Conservation (phyloP, 2,113 vertebrate genomes). For the Ctenomys sociabilis region DNA sequence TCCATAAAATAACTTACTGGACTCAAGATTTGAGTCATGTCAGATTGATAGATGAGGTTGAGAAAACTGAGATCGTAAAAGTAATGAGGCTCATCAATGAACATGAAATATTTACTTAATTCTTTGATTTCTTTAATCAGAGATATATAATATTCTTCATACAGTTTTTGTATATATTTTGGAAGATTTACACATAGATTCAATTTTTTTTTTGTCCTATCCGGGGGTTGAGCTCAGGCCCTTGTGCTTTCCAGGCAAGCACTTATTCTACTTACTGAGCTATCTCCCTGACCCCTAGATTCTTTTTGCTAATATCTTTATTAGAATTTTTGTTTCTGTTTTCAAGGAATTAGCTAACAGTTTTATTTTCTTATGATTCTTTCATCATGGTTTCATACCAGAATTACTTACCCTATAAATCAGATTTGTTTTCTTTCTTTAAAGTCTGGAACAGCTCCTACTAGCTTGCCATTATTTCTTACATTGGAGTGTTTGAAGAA, state of each 20-base stretch:
- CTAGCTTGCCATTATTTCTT: background rate
- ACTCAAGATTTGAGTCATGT: background rate
- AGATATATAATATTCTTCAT: background rate
- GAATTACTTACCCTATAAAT: background rate
- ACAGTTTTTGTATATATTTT: background rate
- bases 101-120: background rate
- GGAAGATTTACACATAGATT: background rate
- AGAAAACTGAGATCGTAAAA: background rate
- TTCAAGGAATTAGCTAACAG: background rate
- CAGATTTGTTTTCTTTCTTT: background rate
- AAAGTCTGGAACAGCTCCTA: background rate
- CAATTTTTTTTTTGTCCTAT: too few species aligned
- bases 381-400: background rate
- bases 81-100: background rate
- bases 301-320: constrained; percentile 16
- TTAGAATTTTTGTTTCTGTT: background rate
- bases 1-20: background rate
- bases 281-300: too few species aligned
- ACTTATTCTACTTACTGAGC: too few species aligned
- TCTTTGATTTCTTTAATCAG: background rate
- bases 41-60: background rate
- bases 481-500: background rate
- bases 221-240: too few species aligned
- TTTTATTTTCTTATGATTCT: background rate
- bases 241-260: too few species aligned